Percentiles rank a stretch among this genome's conserved stretches.
These are phyloP conservation scores for Lathamus discolor DNA, from an alignment of 2,113 vertebrate genomes.

Conservation along the genomic window DNA sequence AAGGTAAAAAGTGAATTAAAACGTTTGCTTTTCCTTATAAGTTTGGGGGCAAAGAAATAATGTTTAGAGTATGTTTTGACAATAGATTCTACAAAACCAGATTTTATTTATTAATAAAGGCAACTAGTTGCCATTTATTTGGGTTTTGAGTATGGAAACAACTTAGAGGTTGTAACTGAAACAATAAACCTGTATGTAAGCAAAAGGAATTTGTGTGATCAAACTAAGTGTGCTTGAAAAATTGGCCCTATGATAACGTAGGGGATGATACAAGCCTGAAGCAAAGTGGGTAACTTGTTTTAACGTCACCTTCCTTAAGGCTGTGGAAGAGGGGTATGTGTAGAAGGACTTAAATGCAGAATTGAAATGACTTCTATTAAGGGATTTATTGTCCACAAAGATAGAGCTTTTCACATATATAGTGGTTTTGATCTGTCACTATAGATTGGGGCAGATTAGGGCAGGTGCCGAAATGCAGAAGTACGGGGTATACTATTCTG, in stretches of 20 bases:
- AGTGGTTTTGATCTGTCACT: not conserved
- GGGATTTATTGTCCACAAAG: not conserved
- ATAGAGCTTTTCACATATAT: not conserved
- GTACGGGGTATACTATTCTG: not conserved
- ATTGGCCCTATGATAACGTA: not conserved
- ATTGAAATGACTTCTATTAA: not conserved
- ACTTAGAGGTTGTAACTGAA: not conserved
- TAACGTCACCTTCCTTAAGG: not conserved
- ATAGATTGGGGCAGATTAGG: not conserved
- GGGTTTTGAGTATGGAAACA: not conserved
- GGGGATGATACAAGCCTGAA: not conserved
- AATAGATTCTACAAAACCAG: not conserved
- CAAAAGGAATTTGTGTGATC: not conserved
- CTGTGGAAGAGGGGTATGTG: not conserved
- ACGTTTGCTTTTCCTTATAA: not conserved
- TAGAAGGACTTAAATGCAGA: not conserved
- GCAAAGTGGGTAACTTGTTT: not conserved
- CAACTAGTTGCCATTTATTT: not conserved
- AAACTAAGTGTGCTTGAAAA: not conserved
- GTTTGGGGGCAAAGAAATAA: rapidly evolving
- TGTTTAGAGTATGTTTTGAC: not conserved
- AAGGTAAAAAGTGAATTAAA: slow-evolving; percentile 80
- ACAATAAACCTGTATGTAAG: not conserved
- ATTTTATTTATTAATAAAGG: not conserved
- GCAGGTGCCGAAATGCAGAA: not conserved